phyloP scores from a whole-genome alignment of 2,888 invertebrate species.

The Himalopsyche anomala region DNA sequence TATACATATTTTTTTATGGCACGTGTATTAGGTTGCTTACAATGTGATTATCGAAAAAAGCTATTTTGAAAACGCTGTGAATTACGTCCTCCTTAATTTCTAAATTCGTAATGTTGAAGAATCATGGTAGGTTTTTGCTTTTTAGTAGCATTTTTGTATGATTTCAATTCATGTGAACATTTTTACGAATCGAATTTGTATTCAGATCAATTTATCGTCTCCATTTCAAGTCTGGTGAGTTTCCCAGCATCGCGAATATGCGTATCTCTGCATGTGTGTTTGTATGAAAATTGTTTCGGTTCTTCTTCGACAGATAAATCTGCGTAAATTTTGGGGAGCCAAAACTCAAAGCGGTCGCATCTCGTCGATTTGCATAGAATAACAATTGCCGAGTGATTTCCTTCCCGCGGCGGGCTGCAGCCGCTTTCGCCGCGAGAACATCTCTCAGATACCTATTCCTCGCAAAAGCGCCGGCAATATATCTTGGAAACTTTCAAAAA shows the following conservation, averaged over 20 bases:
- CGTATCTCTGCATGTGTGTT: neutral
- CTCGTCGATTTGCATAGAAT: constrained; percentile 65
- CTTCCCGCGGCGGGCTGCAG: constrained; percentile 47
- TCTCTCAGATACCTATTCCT: constrained; percentile 47
- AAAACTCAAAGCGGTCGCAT: constrained; percentile 59
- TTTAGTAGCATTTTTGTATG: too few species aligned
- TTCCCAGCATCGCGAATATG: neutral
- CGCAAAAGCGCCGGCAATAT: constrained; percentile 62
- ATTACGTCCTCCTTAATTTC: too few species aligned
- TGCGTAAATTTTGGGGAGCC: constrained; percentile 64
- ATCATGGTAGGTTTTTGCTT: too few species aligned
- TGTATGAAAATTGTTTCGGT: neutral
- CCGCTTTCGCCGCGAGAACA: constrained; percentile 45
- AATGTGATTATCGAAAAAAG: too few species aligned
- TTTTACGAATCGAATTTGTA: too few species aligned
- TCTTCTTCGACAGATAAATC: constrained; percentile 59
- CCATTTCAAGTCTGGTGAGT: neutral
- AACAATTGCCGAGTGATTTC: constrained; percentile 65
- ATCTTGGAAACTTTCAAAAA: constrained; percentile 59
- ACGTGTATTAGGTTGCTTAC: too few species aligned
- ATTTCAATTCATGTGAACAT: too few species aligned
- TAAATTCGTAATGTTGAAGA: too few species aligned
- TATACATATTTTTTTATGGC: too few species aligned
- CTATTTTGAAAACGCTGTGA: too few species aligned
- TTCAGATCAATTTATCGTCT: too few species aligned